Base-by-base conservation (phyloP, 2,888 invertebrate species). In the Corbicula japonica region DNA sequence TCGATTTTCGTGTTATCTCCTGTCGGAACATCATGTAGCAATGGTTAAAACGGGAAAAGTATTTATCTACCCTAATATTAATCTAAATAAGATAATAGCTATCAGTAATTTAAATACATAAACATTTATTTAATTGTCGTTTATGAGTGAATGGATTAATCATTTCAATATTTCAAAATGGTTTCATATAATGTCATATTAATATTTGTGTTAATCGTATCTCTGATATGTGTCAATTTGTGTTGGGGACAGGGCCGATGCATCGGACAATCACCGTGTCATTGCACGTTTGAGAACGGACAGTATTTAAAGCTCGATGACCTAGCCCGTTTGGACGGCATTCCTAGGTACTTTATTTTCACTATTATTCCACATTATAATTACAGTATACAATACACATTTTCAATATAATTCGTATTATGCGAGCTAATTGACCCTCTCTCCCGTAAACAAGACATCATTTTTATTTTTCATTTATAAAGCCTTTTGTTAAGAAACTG, bases 201-300 rank as follows among this genome's bases (percentile, higher is more conserved):
- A 34, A 28, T 32, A n/a, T 2, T 18, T 56, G 23, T 56, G 32
- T 34, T 56, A 35, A n/a, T 56, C 10, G 21, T 3, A n/a, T 52
- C 54, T 52, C 10, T 66, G 21, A 48, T 38, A 54, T 66, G 66
- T 66, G 38, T 54, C 6, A 18, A 26, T 8, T 8, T 38, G 2
- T 34, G 38, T 4, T 23, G 32, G 18, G 35, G 66, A 12, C 56
- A 68, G 50, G 77, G 69, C n/a, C n/a, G 32, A 18, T 74, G 78
- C 46, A 65, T 60, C 0, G 70, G 78, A n/a, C 21, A 52, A 34
- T 70, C 65, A 10, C 65, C 58, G 18, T 78, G 78, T 54, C 46
- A 60, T 41, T 78, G 78, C 74, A 63, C 63, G 18, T 78, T 60
- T 60, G 70, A 78, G 8, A 74, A 78, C 26, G 78, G 73, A 52